These are phyloP conservation scores for Drosophila nebulosa DNA, from an alignment of 1,140 invertebrate species.

Conservation along the genomic window DNA sequence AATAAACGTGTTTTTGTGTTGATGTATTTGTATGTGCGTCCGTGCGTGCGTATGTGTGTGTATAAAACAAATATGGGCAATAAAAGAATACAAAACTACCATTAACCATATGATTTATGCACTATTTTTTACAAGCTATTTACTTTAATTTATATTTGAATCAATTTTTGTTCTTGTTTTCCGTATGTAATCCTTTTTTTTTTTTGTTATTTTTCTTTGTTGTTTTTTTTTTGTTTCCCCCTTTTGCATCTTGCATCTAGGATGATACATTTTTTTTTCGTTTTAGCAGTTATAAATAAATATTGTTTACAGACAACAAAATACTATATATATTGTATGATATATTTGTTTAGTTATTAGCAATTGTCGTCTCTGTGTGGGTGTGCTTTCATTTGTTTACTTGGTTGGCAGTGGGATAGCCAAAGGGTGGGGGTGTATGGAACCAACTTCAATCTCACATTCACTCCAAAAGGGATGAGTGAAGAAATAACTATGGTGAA, in stretches of 20 bases:
- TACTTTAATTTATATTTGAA: slow-evolving; percentile 55
- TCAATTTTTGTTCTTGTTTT: slow-evolving; percentile 4
- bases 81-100: slow-evolving; percentile 22
- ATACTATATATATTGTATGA: slow-evolving; percentile 14
- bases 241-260: slow-evolving; percentile 21
- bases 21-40: slow-evolving; percentile 49
- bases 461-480: no score
- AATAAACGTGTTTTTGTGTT: no score
- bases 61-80: slow-evolving; percentile 31
- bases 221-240: slow-evolving; percentile 16
- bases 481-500: background rate
- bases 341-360: slow-evolving; percentile 1
- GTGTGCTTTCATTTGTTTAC: slow-evolving; percentile 38
- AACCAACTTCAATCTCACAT: no score
- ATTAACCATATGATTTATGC: slow-evolving; percentile 70
- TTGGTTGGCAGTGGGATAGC: background rate
- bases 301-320: background rate
- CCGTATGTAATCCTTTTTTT: slow-evolving; percentile 12
- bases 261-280: slow-evolving; percentile 18
- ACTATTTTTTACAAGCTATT: slow-evolving; percentile 55
- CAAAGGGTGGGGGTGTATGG: no score
- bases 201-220: slow-evolving; percentile 13
- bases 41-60: slow-evolving; percentile 37
- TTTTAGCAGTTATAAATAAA: slow-evolving; percentile 10
- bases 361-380: background rate